Evolutionary conservation across 2,888 invertebrate species (phyloP).

Genomic region (Megaustenia siamemsis): DNA sequence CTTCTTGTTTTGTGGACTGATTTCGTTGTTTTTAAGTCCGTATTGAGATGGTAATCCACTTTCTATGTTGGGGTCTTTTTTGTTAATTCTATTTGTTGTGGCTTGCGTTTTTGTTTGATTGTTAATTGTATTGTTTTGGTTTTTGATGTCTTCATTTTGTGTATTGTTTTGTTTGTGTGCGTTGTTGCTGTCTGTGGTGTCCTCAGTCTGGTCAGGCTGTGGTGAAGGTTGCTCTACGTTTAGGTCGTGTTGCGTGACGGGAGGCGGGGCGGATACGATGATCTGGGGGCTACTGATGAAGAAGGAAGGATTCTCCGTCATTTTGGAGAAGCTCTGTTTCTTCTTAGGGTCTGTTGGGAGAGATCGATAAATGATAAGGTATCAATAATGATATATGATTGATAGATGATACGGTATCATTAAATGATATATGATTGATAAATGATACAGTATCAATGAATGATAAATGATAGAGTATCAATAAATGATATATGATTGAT

Average conservation of each 20-base stretch:
- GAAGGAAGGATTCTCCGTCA: neutral
- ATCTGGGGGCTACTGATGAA: neutral
- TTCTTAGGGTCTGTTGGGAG: neutral
- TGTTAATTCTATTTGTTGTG: neutral
- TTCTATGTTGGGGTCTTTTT: neutral
- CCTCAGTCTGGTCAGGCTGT: neutral
- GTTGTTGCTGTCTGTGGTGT: neutral
- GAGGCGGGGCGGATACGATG: slow-evolving; percentile 18
- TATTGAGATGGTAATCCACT: slow-evolving; percentile 10
- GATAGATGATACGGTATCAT: too few relatives aligned
- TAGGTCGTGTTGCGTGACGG: neutral
- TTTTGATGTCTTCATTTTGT: neutral
- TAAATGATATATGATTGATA: too few relatives aligned
- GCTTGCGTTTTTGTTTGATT: neutral
- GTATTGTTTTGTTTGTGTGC: neutral
- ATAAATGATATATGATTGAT: too few relatives aligned
- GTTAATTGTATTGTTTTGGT: too few relatives aligned
- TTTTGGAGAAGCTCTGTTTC: slow-evolving; percentile 3
- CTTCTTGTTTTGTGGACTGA: neutral
- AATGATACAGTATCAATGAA: too few relatives aligned
- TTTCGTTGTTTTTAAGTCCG: neutral
- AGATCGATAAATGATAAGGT: neutral
- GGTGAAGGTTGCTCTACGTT: neutral
- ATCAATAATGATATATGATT: neutral
- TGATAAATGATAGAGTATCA: too few relatives aligned